Conservation (phyloP, 2,797 vertebrate genomes). For the Argyrosomus regius region DNA sequence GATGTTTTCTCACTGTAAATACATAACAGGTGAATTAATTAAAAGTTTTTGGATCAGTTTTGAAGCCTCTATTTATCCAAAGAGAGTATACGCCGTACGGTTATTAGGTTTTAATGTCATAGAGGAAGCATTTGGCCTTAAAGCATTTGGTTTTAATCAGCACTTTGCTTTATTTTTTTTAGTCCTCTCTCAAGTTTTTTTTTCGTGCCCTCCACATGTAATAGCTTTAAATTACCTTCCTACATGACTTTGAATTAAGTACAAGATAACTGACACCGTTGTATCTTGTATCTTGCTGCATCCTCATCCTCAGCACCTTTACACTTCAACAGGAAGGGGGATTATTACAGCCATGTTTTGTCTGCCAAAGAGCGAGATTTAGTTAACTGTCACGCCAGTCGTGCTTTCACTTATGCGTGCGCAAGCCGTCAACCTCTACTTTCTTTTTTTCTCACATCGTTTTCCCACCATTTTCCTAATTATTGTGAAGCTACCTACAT, state of each 20-base stretch:
- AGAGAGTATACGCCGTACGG: too few relatives aligned
- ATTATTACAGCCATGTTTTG: background rate
- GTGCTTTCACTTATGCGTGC: background rate
- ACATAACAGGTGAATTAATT: background rate
- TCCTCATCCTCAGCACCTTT: slow-evolving; percentile 9
- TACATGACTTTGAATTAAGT: background rate
- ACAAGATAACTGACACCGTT: background rate
- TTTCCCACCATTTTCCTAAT: slow-evolving; percentile 54
- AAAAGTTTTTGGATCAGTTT: background rate
- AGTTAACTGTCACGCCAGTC: background rate
- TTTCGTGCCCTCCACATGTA: background rate
- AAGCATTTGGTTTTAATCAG: background rate
- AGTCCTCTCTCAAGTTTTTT: background rate
- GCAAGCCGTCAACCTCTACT: background rate
- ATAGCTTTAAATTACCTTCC: background rate
- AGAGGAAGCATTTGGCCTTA: background rate
- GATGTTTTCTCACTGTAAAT: background rate
- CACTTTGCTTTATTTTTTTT: background rate
- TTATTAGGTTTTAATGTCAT: too few relatives aligned
- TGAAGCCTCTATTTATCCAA: background rate
- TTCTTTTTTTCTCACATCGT: slow-evolving; percentile 12
- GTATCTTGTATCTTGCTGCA: background rate
- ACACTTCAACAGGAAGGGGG: background rate
- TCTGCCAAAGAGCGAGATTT: background rate
- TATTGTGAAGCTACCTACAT: background rate